Evolutionary conservation across 2,797 vertebrate genomes (phyloP).

Genomic region (Mastacembelus armatus): DNA sequence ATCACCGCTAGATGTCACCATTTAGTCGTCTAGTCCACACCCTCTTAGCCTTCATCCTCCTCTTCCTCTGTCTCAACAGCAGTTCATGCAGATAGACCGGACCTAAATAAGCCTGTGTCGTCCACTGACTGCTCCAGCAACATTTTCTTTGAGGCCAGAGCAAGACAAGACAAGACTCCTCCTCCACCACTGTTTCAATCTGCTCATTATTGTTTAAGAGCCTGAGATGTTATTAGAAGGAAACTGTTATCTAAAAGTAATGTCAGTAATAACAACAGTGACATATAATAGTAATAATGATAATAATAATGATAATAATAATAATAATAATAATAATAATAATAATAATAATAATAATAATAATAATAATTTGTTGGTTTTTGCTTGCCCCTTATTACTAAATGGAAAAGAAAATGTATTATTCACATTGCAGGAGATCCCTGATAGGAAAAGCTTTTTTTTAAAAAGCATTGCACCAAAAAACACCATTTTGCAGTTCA

Average conservation of each 20-base stretch:
- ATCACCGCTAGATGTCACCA: constrained; percentile 78
- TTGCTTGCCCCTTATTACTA: background rate
- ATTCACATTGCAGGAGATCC: too few species aligned
- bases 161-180: background rate
- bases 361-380: too few species aligned
- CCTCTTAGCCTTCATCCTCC: background rate
- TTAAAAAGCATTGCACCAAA: constrained; percentile 1
- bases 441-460: too few species aligned
- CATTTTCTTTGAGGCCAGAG: background rate
- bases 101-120: constrained; percentile 10
- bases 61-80: constrained; percentile 7
- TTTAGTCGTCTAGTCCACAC: constrained; percentile 33
- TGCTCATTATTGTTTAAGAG: background rate
- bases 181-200: constrained; percentile 1
- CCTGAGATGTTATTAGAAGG: too few species aligned
- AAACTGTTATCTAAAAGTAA: background rate
- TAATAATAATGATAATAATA: constrained; percentile 1
- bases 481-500: constrained; percentile 7
- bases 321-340: constrained; percentile 16
- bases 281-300: background rate
- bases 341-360: background rate
- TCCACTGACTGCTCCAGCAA: background rate
- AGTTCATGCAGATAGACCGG: constrained; percentile 11
- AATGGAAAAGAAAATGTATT: too few species aligned
- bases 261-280: background rate